A percentile compares a stretch with the other conserved stretches of the same genome.
Conservation (phyloP, 2,797 vertebrate species). For the Myotis daubentonii region DNA sequence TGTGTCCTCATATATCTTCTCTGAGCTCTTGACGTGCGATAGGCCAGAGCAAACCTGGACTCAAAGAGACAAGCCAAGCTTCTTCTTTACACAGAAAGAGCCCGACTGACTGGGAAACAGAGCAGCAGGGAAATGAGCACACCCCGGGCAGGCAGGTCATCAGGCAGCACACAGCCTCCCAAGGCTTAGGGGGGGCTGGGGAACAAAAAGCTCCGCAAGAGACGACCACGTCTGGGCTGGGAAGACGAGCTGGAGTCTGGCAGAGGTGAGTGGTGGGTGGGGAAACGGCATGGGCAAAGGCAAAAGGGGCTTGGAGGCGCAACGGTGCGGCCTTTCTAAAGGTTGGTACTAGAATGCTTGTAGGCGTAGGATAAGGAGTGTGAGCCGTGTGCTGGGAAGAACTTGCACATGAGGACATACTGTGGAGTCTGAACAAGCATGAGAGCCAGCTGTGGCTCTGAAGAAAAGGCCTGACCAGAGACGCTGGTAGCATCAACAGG, state of each 20-base stretch:
- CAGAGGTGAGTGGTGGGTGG: background rate
- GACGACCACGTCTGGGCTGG: background rate
- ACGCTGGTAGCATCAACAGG: background rate
- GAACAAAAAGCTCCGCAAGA: background rate
- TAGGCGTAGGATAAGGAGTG: background rate
- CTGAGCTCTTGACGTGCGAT: background rate
- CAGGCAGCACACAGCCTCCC: background rate
- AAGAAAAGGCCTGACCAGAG: background rate
- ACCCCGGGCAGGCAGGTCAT: background rate
- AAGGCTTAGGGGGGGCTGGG: background rate
- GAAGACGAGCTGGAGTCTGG: background rate
- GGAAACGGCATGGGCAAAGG: background rate
- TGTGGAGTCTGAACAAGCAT: background rate
- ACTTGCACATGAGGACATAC: background rate
- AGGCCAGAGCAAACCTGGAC: background rate
- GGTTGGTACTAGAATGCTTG: background rate
- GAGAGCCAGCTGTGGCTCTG: background rate
- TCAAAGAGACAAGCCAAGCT: background rate
- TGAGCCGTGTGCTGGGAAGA: background rate
- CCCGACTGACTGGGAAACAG: background rate
- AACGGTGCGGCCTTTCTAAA: background rate
- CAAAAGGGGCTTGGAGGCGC: background rate
- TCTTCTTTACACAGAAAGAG: background rate
- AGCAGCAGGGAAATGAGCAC: background rate
- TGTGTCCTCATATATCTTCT: background rate